Conservation (phyloP, 1,140 invertebrate species). For the Bombus difficillimus region DNA sequence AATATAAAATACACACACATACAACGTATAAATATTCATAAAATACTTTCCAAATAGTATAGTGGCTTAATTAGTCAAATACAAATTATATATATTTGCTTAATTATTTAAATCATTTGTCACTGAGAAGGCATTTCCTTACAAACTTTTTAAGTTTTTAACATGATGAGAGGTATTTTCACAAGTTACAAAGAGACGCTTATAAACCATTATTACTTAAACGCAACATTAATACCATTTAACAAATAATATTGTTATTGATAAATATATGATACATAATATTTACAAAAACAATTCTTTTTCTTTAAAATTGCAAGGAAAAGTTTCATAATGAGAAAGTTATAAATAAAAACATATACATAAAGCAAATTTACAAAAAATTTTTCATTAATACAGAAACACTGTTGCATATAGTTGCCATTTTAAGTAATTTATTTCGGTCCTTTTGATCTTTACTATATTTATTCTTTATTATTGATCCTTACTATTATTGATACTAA, state of each 20-base stretch:
- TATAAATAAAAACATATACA: constrained; percentile 15
- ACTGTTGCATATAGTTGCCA: constrained; percentile 7
- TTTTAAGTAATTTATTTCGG: neutral
- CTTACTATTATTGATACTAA: constrained; percentile 24
- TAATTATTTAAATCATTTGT: constrained; percentile 16
- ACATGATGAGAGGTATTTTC: neutral
- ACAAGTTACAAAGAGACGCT: neutral
- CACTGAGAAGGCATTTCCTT: neutral
- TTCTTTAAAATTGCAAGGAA: constrained; percentile 45
- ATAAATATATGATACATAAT: constrained; percentile 12
- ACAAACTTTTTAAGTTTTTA: neutral
- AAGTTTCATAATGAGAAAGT: constrained; percentile 8
- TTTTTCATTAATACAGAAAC: constrained; percentile 15
- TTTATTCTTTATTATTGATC: neutral
- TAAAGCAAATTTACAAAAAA: constrained; percentile 11
- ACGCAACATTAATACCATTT: constrained; percentile 8
- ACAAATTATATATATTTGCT: constrained; percentile 1
- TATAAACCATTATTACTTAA: constrained; percentile 10
- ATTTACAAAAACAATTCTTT: constrained; percentile 26
- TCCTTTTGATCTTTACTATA: neutral
- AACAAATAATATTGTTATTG: neutral
- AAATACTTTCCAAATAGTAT: neutral
- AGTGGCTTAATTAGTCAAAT: neutral
- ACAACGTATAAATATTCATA: constrained; percentile 6
- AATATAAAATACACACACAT: constrained; percentile 17